phyloP scores from a whole-genome alignment of 2,888 invertebrate genomes.

The Tipula vernalis region DNA sequence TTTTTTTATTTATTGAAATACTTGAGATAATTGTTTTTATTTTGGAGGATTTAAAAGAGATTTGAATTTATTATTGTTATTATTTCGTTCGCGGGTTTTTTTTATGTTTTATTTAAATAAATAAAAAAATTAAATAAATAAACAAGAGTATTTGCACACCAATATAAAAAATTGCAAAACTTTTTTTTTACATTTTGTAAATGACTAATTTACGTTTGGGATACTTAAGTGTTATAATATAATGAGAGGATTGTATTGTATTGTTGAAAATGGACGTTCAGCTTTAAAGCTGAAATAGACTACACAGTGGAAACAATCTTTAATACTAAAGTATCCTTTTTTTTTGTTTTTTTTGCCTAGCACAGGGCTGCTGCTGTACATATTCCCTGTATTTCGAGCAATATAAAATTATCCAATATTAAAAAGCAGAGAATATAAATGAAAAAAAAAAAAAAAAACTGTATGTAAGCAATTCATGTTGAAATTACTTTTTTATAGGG shows the following conservation, averaged over 20 bases:
- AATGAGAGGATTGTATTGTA: not conserved
- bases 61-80: constrained; percentile 9
- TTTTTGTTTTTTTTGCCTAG: not conserved
- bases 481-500: constrained; percentile 10
- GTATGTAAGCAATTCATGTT: constrained; percentile 7
- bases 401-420: not conserved
- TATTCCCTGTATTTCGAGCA: not conserved
- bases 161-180: not conserved
- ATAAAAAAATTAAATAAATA: not conserved
- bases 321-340: not conserved
- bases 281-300: not conserved
- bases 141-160: constrained; percentile 9
- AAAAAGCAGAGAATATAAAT: not conserved
- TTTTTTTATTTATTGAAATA: constrained; percentile 10
- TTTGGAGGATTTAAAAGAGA: constrained; percentile 9
- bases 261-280: not conserved
- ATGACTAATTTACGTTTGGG: not conserved
- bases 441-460: not conserved
- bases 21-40: constrained; percentile 10
- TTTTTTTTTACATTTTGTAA: not conserved
- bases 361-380: not conserved
- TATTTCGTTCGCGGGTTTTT: not conserved
- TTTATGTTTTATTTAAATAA: not conserved
- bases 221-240: not conserved
- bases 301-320: not conserved